Evolutionary conservation across 2,888 invertebrate genomes (phyloP).

Genomic region (Anarsia innoxiella): DNA sequence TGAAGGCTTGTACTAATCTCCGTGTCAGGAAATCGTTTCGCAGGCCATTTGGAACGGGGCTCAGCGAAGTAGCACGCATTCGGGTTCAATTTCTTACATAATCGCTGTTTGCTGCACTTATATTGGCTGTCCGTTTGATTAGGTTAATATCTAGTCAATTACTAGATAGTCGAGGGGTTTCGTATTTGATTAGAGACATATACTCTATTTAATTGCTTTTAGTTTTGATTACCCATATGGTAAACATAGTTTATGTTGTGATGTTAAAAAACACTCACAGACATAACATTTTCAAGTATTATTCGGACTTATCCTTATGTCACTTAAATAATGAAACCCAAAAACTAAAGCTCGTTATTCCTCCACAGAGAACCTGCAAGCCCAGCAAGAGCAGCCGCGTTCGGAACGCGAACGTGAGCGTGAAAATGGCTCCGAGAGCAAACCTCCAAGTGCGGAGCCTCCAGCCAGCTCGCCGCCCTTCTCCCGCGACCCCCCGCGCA

Average conservation of each 20-base stretch:
- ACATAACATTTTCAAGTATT: too few species aligned
- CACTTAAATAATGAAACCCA: too few species aligned
- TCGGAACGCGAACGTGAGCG: constrained; percentile 65
- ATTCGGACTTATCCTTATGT: too few species aligned
- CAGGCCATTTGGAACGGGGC: constrained; percentile 71
- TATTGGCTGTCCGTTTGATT: constrained; percentile 44
- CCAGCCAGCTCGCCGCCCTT: constrained; percentile 63
- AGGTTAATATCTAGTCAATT: constrained; percentile 12
- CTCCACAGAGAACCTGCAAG: constrained; percentile 54
- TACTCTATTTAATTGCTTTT: too few species aligned
- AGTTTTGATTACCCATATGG: too few species aligned
- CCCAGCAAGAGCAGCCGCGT: constrained; percentile 16
- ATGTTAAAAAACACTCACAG: too few species aligned
- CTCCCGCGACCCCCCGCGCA: constrained; percentile 62
- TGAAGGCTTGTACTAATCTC: constrained; percentile 75
- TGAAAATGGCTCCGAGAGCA: constrained; percentile 64
- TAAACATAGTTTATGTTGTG: too few species aligned
- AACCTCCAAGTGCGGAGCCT: constrained; percentile 63
- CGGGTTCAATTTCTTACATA: constrained; percentile 62
- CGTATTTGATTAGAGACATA: constrained; percentile 4
- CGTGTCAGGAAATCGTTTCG: constrained; percentile 75
- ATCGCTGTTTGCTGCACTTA: constrained; percentile 53
- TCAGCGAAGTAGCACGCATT: constrained; percentile 67
- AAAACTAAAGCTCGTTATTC: too few species aligned
- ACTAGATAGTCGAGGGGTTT: constrained; percentile 5